Conservation (phyloP, 2,797 vertebrate species). For the Psittacula echo region DNA sequence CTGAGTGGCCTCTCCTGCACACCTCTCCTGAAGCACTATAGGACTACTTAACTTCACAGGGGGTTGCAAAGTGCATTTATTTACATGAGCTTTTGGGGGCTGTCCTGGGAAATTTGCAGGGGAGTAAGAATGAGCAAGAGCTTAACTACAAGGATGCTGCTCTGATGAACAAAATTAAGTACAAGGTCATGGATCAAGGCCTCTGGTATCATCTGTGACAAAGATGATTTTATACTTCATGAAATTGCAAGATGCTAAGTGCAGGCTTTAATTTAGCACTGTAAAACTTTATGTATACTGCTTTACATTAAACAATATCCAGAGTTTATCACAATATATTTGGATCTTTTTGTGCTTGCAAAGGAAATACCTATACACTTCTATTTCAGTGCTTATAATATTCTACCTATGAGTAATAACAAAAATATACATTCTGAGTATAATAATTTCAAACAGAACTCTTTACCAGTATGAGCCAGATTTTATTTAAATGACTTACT, state of each 20-base stretch:
- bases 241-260: not conserved
- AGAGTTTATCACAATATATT: not conserved
- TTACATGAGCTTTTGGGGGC: not conserved
- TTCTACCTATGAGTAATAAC: not conserved
- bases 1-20: not conserved
- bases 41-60: not conserved
- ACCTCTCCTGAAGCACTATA: not conserved
- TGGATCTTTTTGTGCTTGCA: not conserved
- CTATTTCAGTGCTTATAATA: not conserved
- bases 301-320: not conserved
- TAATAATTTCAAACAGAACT: not conserved
- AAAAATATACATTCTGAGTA: not conserved
- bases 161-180: not conserved
- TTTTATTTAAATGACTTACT: constrained; percentile 72
- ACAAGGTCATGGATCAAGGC: not conserved
- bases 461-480: not conserved
- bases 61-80: not conserved
- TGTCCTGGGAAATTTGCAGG: not conserved
- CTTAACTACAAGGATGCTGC: not conserved
- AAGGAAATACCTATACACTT: not conserved
- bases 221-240: not conserved
- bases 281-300: not conserved
- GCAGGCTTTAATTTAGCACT: not conserved
- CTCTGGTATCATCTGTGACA: not conserved
- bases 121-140: not conserved